Conservation (phyloP, 2,113 vertebrate species). For the Toxotes chatareus region DNA sequence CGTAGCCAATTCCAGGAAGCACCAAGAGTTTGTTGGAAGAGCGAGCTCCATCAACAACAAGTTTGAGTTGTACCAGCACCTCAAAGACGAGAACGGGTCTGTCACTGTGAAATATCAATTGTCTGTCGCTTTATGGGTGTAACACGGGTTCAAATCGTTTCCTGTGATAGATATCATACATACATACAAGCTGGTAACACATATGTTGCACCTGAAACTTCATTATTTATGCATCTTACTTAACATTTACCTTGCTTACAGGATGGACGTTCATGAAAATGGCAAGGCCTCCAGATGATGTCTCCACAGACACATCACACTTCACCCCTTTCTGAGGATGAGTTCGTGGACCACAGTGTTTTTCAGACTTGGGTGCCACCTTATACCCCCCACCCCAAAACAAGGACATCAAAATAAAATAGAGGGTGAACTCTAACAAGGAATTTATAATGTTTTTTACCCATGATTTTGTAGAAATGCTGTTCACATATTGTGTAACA, state of each 20-base stretch:
- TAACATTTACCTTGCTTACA: constrained; percentile 74
- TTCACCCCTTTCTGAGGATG: constrained; percentile 14
- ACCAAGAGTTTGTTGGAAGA: constrained; percentile 95
- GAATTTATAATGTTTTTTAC: constrained; percentile 68
- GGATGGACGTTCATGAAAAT: constrained; percentile 94
- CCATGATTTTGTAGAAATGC: constrained; percentile 78
- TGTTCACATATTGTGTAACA: constrained; percentile 70
- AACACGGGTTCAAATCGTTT: not conserved
- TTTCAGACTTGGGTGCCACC: constrained; percentile 28
- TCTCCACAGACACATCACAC: not conserved
- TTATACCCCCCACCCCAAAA: not conserved
- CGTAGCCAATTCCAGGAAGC: constrained; percentile 95
- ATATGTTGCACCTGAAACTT: not conserved
- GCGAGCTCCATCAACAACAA: constrained; percentile 94
- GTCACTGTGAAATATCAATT: constrained; percentile 55
- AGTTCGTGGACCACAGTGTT: constrained; percentile 46
- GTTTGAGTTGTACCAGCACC: constrained; percentile 96
- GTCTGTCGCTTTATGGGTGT: not conserved
- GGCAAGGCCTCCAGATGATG: constrained; percentile 94
- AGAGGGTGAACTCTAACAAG: constrained; percentile 46
- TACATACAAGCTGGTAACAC: no score
- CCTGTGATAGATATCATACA: not conserved
- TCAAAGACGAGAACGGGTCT: constrained; percentile 98
- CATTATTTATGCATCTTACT: not conserved
- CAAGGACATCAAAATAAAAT: constrained; percentile 24